Evolutionary conservation across 2,888 invertebrate species (phyloP), one percentile per base, ranked within the genome.

Genomic region (Macrophya alboannulata): DNA sequence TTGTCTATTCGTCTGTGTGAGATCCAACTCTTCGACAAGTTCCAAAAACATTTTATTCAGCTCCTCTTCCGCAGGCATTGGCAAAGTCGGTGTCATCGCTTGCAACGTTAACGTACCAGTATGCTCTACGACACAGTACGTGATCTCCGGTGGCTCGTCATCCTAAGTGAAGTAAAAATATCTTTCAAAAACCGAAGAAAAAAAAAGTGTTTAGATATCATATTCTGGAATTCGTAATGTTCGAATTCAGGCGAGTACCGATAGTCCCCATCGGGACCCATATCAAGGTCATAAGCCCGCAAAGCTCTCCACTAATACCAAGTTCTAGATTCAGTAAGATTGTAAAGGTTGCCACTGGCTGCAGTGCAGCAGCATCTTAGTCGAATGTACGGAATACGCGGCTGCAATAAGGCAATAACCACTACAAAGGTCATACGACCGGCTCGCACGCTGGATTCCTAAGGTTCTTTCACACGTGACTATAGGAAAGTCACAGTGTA

Each of bases 91-190:
- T 84, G 98, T 98, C 93, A 98, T 96, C 1, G 98, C 97, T 94
- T 98, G 98, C 90, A 98, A 95, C 88, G 97, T 97, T 92, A 98
- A 95, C 8, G 97, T 97, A 15, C 97, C 97, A 87, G 97, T 97
- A 89, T 97, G 98, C 91, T 98, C 98, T 92, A 98, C 98, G 93
- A 98, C 98, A 94, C 98, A 98, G 94, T 98, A 98, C 79, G 97
- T 98, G 94, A 99, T 99, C 95, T 99, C 99, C 87, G 99, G 99
- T 21, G 98, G 98, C 94, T 98, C 98, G 93, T 98, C 98, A 95
- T 98, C 97, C 97, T 98, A 94, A 0, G 95, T 95, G 82, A 90
- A 87, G 87, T 89, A 90, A 84, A 86, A 87, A 86, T 87, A 88
- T 81, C 85, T 83, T 86, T 76, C 86, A 87, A 40, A 21, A 74